These are phyloP conservation scores for Neomorphus geoffroyi DNA, from an alignment of 2,797 vertebrate species.

Conservation along the genomic window DNA sequence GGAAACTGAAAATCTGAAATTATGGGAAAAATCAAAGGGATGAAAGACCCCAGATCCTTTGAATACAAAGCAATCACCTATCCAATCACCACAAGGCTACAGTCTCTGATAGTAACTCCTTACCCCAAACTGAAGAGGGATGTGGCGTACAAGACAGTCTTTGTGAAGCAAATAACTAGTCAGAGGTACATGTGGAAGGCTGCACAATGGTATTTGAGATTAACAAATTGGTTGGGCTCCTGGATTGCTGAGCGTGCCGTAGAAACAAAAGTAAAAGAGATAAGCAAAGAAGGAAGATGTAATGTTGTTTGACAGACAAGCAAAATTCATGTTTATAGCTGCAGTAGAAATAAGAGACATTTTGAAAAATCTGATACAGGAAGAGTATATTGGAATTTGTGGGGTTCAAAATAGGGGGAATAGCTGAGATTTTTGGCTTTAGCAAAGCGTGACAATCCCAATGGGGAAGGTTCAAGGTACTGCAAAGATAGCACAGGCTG, in stretches of 20 bases:
- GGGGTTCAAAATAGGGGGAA: background rate
- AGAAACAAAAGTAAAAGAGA: background rate
- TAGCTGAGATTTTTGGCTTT: background rate
- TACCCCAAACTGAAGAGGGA: background rate
- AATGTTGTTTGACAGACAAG: background rate
- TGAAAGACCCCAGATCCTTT: background rate
- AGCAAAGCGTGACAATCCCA: background rate
- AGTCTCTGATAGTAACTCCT: background rate
- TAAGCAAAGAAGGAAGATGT: background rate
- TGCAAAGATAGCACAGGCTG: background rate
- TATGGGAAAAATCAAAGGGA: background rate
- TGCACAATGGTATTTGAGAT: background rate
- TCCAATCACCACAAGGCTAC: background rate
- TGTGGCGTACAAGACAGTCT: background rate
- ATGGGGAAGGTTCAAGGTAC: background rate
- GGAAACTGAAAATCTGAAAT: background rate
- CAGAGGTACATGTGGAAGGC: background rate
- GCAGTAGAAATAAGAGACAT: background rate
- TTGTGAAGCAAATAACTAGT: background rate
- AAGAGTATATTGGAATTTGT: background rate
- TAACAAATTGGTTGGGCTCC: background rate
- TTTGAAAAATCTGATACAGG: background rate
- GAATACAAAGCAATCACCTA: background rate
- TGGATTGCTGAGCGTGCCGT: background rate
- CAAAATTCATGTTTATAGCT: background rate